phyloP scores from a whole-genome alignment of 2,888 invertebrate species.

The Pegoplata infirma region DNA sequence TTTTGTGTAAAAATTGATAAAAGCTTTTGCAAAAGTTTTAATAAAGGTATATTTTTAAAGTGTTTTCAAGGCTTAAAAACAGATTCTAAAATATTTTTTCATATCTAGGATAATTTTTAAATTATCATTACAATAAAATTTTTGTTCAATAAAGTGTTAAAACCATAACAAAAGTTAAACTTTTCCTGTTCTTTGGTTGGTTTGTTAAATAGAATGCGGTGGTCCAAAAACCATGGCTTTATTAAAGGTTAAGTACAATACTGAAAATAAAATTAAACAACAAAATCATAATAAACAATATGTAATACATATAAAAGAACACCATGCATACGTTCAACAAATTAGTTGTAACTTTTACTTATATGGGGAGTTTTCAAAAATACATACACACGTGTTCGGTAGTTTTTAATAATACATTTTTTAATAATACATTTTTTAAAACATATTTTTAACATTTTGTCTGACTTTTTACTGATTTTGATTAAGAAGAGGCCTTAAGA shows the following conservation, averaged over 20 bases:
- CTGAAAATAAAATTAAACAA: not conserved
- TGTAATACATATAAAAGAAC: not conserved
- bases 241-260: not conserved
- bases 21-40: too few relatives aligned
- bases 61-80: too few relatives aligned
- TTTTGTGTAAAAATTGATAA: too few relatives aligned
- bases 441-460: not conserved
- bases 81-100: too few relatives aligned
- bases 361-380: not conserved
- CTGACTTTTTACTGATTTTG: not conserved
- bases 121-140: too few relatives aligned
- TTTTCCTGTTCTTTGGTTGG: not conserved
- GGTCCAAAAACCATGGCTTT: not conserved
- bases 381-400: constrained; percentile 21
- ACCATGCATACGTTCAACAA: not conserved
- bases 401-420: constrained; percentile 28
- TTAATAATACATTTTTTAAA: not conserved
- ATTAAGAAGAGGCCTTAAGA: not conserved
- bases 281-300: not conserved
- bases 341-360: not conserved
- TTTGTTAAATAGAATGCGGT: not conserved
- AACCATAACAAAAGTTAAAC: too few relatives aligned
- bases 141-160: too few relatives aligned
- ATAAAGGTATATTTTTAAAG: too few relatives aligned
- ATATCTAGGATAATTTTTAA: too few relatives aligned